Conservation (phyloP, 2,888 invertebrate species). For the Lasius platythorax region DNA sequence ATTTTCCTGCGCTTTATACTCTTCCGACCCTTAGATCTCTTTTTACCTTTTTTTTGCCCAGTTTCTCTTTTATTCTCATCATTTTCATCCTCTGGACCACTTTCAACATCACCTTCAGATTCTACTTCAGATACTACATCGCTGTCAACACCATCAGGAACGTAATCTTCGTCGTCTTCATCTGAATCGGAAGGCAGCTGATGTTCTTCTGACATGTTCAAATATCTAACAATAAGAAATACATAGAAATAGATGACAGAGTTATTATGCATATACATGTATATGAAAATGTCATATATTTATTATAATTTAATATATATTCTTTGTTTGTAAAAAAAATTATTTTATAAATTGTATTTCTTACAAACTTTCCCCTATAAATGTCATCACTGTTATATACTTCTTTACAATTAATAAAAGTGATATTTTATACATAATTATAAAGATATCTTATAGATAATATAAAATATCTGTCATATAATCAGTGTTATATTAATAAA, state of each 20-base stretch:
- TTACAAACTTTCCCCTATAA: neutral
- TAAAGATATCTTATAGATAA: neutral
- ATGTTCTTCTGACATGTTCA: constrained; percentile 84
- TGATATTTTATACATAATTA: neutral
- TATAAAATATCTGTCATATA: neutral
- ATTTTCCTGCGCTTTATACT: constrained; percentile 69
- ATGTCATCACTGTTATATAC: neutral
- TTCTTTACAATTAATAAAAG: neutral
- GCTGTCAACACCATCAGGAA: constrained; percentile 88
- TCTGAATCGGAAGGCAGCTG: constrained; percentile 90
- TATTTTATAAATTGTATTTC: neutral
- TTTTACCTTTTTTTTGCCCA: constrained; percentile 73
- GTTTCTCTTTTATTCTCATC: constrained; percentile 78
- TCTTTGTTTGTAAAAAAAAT: neutral
- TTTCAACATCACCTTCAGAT: constrained; percentile 89
- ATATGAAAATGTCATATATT: neutral
- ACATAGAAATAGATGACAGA: neutral
- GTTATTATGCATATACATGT: neutral
- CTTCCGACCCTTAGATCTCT: constrained; percentile 75
- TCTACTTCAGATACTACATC: constrained; percentile 90
- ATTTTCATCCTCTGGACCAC: constrained; percentile 88
- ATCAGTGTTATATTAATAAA: neutral
- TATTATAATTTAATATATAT: neutral
- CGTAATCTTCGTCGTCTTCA: constrained; percentile 92
- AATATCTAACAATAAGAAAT: neutral